Evolutionary conservation across 1,140 invertebrate species (phyloP), one percentile per base, ranked within the genome.

Genomic region (Scaptomyza montana): DNA sequence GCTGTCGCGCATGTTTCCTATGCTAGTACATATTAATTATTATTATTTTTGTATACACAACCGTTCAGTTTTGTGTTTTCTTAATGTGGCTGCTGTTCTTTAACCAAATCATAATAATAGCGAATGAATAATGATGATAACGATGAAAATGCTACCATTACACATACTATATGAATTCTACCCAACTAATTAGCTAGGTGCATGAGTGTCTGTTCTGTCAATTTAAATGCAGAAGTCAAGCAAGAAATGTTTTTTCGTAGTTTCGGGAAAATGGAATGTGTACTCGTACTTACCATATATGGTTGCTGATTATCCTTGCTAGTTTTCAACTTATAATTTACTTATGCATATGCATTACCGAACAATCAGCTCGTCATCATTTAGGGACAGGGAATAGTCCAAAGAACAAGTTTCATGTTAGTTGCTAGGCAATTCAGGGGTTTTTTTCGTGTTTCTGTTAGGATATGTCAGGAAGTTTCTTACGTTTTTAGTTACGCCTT

Each of bases 131-230:
- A 67, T 78, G 74, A 82, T 74, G 79, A 69, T 69, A 69, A 69
- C 67, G 21, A 69, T 62, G 49, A 57, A 55, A 63, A 59, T 72
- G 64, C 57, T 43, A 49, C 57, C 57, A 61, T 49, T 61, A 9
- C 8, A 36, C 33, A 36, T 33, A 33, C 30, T 49, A 61, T 61
- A 49, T 47, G 62, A 65, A 59, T 33, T 65, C 62, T 71, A 65
- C 62, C 53, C 54, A 82, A 76, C 77, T 84, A 76, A 84, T 84
- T 84, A 84, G 80, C 73, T 85, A 84, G 77, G 80, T 82, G 80
- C 80, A 82, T 82, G 80, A 82, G 62, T 82, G 80, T 84, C 71
- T 84, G 70, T 78, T 79, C 76, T 79, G 71, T 78, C 79, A 16
- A 65, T 36, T 78, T 51, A 73, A 67, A 47, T 51, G 67, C 45